Conservation (phyloP, 1,140 invertebrate species). For the Drosophila melanogaster region DNA sequence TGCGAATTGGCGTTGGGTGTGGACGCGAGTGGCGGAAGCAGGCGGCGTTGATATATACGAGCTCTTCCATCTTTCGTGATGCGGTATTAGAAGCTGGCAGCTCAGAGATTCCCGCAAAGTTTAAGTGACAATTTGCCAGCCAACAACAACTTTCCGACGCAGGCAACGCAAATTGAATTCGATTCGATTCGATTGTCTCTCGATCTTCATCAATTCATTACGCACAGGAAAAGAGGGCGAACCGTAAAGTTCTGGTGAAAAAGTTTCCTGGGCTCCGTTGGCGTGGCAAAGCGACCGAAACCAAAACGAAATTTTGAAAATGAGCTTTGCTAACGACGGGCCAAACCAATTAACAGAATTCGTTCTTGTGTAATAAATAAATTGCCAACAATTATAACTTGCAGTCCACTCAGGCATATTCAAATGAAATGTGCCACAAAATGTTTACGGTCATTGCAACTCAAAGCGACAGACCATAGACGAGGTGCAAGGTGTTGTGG, state of each 20-base stretch:
- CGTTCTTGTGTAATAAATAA: conserved; percentile 50
- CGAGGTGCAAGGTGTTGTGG: conserved; percentile 21
- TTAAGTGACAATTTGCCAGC: conserved; percentile 57
- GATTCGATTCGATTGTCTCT: conserved; percentile 36
- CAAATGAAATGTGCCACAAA: conserved; percentile 48
- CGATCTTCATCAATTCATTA: conserved; percentile 38
- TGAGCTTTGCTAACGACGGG: conserved; percentile 15
- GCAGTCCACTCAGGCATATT: conserved; percentile 34
- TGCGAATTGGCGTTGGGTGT: conserved; percentile 46
- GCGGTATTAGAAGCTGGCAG: conserved; percentile 46
- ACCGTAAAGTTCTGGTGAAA: conserved; percentile 27
- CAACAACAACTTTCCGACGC: conserved; percentile 25
- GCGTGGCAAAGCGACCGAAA: conserved; percentile 12
- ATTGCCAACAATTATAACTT: conserved; percentile 64
- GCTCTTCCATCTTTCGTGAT: conserved; percentile 27
- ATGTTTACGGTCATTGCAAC: conserved; percentile 43
- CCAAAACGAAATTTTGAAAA: conserved; percentile 18
- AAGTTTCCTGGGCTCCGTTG: conserved; percentile 17
- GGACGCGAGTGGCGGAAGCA: conserved; percentile 49
- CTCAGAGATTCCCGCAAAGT: conserved; percentile 36
- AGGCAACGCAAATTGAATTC: conserved; percentile 37
- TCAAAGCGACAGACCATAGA: conserved; percentile 43
- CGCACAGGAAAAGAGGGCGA: neutral
- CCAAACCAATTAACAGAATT: conserved; percentile 56
- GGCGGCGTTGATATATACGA: conserved; percentile 4